Conservation (phyloP, 2,888 invertebrate genomes). For the Phyllotreta striolata region DNA sequence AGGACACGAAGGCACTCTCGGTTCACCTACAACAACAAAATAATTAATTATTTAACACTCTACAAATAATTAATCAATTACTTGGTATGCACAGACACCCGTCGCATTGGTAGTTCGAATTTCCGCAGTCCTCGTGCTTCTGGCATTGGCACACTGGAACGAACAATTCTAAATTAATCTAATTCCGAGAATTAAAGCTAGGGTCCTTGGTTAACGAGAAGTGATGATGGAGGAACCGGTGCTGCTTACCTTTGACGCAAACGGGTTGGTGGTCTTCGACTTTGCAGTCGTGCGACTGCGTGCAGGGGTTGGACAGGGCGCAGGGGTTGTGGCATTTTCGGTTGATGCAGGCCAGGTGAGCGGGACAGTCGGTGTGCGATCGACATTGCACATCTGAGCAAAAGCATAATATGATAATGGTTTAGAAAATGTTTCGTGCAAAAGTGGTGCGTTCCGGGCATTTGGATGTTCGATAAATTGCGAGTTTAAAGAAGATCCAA, state of each 20-base stretch:
- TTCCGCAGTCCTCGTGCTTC: constrained; percentile 71
- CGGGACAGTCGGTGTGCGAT: constrained; percentile 80
- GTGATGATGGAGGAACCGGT: not conserved
- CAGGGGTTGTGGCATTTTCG: constrained; percentile 86
- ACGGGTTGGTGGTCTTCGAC: constrained; percentile 85
- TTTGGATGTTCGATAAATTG: no score
- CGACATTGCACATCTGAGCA: constrained; percentile 75
- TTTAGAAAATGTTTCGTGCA: not conserved
- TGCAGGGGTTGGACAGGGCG: constrained; percentile 76
- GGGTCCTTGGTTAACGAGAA: no score
- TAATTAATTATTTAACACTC: no score
- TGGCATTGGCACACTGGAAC: constrained; percentile 75
- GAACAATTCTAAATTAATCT: constrained; percentile 13
- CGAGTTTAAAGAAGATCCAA: no score
- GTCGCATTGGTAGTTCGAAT: constrained; percentile 68
- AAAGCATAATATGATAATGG: no score
- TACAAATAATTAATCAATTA: constrained; percentile 63
- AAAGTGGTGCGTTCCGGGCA: no score
- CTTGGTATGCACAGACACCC: constrained; percentile 74
- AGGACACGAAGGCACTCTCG: constrained; percentile 65
- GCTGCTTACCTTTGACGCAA: constrained; percentile 75
- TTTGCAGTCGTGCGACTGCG: constrained; percentile 78
- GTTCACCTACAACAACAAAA: constrained; percentile 46
- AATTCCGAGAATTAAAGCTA: no score
- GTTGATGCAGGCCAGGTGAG: constrained; percentile 80